Evolutionary conservation across 2,113 vertebrate species (phyloP), one percentile per base, ranked within the genome.

Genomic region (Pavo muticus): DNA sequence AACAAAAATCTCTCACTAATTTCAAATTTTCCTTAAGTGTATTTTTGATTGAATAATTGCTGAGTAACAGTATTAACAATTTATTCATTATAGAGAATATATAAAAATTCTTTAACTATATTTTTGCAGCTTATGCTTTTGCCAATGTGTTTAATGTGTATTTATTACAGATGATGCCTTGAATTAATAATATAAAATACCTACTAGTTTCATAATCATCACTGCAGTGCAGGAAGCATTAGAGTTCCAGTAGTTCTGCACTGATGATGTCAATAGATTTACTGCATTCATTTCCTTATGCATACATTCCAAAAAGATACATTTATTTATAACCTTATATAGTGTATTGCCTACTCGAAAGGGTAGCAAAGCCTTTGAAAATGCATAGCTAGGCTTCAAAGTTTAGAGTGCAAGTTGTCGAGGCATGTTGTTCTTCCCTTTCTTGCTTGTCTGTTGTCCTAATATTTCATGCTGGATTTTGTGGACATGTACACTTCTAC

Each of bases 171-270:
- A 96, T 96, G 96, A 97, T 5, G 80, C 91, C 86, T 91, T 93
- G 80, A 95, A 90, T 97, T 96, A 97, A 96, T 96, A 97, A 96
- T 97, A 95, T 95, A 97, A 97, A 97, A 96, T 97, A 96, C 20
- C 86, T 92, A 91, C 95, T 94, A 96, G 97, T 98, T 98, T 97
- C 97, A 97, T 97, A 98, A 97, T 97, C 96, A 97, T 97, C 91
- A 95, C 96, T 96, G 97, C 97, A 97, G 94, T 97, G 96, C 96
- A 97, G 94, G 97, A 98, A 92, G 94, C 96, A 94, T 96, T 94
- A 93, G 95, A 97, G 95, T 90, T 94, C 94, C 39, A 60, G 96
- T 80, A 95, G 88, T 93, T 97, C 88, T 96, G 93, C 81, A 94
- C 91, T 91, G 96, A 96, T 25, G 70, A 91, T 72, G 3, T 95